These are phyloP conservation scores for Brienomyrus brachyistius DNA, from an alignment of 2,113 vertebrate species.

Conservation along the genomic window DNA sequence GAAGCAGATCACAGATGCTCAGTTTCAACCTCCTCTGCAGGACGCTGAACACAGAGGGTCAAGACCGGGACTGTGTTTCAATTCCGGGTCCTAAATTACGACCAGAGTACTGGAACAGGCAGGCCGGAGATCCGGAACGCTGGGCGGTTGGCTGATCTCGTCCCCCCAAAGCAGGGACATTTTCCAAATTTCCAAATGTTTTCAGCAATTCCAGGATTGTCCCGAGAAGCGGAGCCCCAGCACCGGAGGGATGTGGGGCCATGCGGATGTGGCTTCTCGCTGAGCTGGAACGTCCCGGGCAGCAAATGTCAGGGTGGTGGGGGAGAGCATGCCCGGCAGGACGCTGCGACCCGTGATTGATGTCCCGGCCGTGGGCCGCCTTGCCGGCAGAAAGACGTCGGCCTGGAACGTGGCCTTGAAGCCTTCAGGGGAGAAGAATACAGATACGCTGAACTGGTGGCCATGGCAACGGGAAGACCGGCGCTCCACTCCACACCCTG, in stretches of 20 bases:
- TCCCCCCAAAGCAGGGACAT: neutral
- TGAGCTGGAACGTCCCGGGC: neutral
- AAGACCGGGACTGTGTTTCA: neutral
- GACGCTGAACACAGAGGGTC: neutral
- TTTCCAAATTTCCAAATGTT: neutral
- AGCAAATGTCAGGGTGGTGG: neutral
- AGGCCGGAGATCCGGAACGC: neutral
- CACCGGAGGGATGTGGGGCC: neutral
- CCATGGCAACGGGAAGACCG: neutral
- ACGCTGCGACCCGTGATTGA: slow-evolving; percentile 22
- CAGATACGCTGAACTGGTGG: neutral
- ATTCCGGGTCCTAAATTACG: neutral
- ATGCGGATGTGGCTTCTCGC: neutral
- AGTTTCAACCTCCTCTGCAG: neutral
- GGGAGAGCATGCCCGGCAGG: neutral
- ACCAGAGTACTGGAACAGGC: neutral
- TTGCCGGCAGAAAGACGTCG: slow-evolving; percentile 8
- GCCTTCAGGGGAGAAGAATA: slow-evolving; percentile 13
- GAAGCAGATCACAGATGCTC: neutral
- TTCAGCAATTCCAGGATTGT: neutral
- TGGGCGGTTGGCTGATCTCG: neutral
- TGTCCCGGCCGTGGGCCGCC: slow-evolving; percentile 17
- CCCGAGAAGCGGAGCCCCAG: neutral
- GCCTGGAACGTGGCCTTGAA: slow-evolving; percentile 1
- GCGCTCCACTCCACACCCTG: neutral